Percentiles rank a stretch among this genome's conserved stretches.
Evolutionary conservation across 1,140 invertebrate species (phyloP).

Genomic region (Nasonia vitripennis): DNA sequence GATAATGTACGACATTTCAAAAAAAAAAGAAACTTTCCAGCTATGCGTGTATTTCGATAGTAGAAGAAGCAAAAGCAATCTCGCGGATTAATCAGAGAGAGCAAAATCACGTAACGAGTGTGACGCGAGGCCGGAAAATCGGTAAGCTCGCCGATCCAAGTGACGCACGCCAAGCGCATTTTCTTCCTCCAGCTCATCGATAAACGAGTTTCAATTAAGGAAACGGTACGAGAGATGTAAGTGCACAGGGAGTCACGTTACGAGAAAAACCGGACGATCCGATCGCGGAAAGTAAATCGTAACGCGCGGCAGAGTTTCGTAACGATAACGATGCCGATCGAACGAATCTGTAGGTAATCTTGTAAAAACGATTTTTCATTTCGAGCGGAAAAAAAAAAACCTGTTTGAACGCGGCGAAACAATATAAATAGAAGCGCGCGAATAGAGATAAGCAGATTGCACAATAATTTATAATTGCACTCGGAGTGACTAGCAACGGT

Average conservation of each 20-base stretch:
- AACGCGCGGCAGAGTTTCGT: background rate
- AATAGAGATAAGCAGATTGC: background rate
- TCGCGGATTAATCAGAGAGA: background rate
- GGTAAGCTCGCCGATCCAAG: background rate
- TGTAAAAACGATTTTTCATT: background rate
- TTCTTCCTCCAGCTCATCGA: slow-evolving; percentile 6
- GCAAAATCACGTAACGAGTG: slow-evolving; percentile 3
- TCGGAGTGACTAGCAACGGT: no score
- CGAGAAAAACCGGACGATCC: background rate
- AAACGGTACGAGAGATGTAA: background rate
- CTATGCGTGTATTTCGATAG: no score
- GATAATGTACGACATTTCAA: no score
- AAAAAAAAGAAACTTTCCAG: no score
- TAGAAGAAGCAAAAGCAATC: background rate
- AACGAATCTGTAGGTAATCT: background rate
- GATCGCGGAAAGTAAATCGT: no score
- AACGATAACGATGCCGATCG: background rate
- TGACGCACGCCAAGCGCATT: background rate
- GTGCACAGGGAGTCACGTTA: background rate
- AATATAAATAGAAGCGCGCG: no score
- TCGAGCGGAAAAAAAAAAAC: background rate
- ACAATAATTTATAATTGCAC: background rate
- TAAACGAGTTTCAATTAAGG: slow-evolving; percentile 11
- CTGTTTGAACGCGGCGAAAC: background rate
- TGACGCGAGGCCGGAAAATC: slow-evolving; percentile 2